Base-by-base conservation (phyloP, 2,797 vertebrate genomes). In the Cossypha polioptera region DNA sequence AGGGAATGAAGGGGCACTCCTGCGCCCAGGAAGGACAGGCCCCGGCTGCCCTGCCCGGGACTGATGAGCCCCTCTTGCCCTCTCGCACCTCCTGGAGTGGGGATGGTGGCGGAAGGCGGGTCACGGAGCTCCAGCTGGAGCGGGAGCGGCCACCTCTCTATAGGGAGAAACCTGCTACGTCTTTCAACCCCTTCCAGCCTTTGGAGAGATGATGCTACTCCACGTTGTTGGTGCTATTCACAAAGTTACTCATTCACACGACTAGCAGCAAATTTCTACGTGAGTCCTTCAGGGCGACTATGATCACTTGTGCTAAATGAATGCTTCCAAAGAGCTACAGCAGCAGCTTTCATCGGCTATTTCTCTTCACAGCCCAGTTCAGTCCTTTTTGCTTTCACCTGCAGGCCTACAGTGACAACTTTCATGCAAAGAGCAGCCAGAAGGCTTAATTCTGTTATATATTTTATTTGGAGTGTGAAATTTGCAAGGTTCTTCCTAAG, bases 31-130 rank as follows among this genome's bases (percentile, higher is more conserved):
- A 51, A 65, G 19, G 38, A 45, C 61, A 33, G 47, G 4, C 9
- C 11, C 10, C 3, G 18, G 18, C 57, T 80, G 29, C 47, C n/a
- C 55, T 69, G 47, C 35, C 51, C 9, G 1, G n/a, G 14, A 7
- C 31, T 11, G 8, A 35, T 2, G 3, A 62, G 29, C 10, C 5
- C 13, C 24, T 40, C 29, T n/a, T 31, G 38, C 13, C 48, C 31
- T 3, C 17, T 51, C 3, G 1, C 33, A 20, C 21, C n/a, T 40
- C 5, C 2, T 10, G 11, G 33, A 48, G 31, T 5, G 11, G 1
- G 9, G 10, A 1, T 51, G 13, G n/a, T 4, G 42, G 12, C 0
- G 1, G 33, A 13, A 3, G 11, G n/a, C 0, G 0, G 48, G 35
- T 26, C 10, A 15, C 2, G 5, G 40, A 51, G 18, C 42, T 55